Evolutionary conservation across 2,113 vertebrate genomes (phyloP).

Genomic region (Malaclemys terrapin): DNA sequence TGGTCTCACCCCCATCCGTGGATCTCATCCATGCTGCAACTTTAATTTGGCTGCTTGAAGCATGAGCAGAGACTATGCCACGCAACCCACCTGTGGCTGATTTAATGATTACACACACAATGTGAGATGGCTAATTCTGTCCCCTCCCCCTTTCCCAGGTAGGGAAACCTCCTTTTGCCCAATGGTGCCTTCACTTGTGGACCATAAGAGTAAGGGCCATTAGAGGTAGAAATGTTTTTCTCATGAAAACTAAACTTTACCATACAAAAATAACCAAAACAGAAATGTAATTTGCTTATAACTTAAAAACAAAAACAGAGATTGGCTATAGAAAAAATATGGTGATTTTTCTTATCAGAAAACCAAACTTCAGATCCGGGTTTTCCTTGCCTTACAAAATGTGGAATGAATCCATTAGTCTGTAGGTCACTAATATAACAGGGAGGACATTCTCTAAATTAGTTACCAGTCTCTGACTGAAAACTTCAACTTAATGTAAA

Average conservation of each 20-base stretch:
- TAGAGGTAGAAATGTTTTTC: neutral
- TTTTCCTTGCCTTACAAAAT: neutral
- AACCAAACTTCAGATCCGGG: neutral
- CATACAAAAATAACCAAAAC: neutral
- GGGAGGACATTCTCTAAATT: neutral
- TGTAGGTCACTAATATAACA: neutral
- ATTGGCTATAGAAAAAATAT: neutral
- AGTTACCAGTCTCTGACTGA: neutral
- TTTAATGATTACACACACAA: neutral
- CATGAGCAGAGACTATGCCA: neutral
- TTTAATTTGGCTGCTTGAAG: neutral
- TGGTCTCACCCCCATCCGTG: neutral
- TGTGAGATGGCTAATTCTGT: neutral
- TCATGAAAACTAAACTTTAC: neutral
- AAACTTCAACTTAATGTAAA: neutral
- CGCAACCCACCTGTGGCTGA: neutral
- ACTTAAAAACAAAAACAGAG: neutral
- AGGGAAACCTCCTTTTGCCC: neutral
- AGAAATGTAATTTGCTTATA: neutral
- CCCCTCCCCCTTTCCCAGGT: neutral
- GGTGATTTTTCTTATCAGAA: neutral
- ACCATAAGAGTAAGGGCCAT: rapidly evolving
- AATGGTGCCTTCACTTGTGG: neutral
- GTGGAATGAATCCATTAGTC: neutral
- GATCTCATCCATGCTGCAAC: neutral